These are phyloP conservation scores for Venusia cambrica DNA, from an alignment of 2,888 invertebrate species.

Conservation along the genomic window DNA sequence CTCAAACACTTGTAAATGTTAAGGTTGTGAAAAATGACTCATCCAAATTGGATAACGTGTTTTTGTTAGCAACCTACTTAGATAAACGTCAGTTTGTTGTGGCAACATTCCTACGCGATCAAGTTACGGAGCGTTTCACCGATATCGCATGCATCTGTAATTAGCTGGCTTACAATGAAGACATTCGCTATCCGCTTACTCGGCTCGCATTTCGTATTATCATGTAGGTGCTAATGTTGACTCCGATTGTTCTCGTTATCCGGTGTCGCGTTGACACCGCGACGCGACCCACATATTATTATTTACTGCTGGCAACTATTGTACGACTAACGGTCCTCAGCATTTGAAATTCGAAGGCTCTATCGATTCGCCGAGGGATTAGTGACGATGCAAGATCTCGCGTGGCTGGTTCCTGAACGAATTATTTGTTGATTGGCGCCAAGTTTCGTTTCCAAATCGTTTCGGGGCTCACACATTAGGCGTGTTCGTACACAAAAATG, in stretches of 20 bases:
- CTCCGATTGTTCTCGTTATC: conserved; percentile 65
- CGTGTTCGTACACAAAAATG: conserved; percentile 68
- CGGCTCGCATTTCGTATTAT: conserved; percentile 40
- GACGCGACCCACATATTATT: conserved; percentile 72
- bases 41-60: conserved; percentile 51
- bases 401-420: conserved; percentile 20
- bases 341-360: conserved; percentile 50
- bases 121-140: conserved; percentile 47
- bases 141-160: conserved; percentile 45
- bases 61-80: conserved; percentile 54
- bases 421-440: conserved; percentile 36
- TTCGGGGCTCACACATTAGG: conserved; percentile 58
- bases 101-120: conserved; percentile 55
- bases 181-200: conserved; percentile 43
- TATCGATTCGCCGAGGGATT: conserved; percentile 42
- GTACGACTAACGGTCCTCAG: conserved; percentile 64
- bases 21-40: conserved; percentile 21
- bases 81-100: conserved; percentile 47
- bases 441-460: conserved; percentile 49
- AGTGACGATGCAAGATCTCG: conserved; percentile 33
- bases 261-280: conserved; percentile 60
- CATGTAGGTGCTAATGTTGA: conserved; percentile 55
- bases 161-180: conserved; percentile 47
- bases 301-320: conserved; percentile 61
- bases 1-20: conserved; percentile 7